A percentile compares a stretch with the other conserved stretches of the same genome.
Evolutionary conservation across 2,888 invertebrate species (phyloP).

Genomic region (Tupiocoris notatus): DNA sequence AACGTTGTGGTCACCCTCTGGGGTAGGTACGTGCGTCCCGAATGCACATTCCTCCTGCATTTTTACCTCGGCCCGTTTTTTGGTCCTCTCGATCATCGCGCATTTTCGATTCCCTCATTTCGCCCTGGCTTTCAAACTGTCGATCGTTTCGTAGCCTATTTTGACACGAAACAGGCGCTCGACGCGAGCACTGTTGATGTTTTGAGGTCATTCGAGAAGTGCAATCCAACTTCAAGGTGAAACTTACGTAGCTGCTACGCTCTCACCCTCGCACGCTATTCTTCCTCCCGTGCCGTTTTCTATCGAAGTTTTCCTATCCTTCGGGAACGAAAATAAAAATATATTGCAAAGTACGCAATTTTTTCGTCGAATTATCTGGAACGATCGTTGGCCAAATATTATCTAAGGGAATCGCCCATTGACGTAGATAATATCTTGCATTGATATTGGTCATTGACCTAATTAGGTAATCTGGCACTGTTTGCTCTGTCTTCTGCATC

Average conservation of each 20-base stretch:
- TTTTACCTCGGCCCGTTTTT: slow-evolving; percentile 22
- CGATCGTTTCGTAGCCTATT: background rate
- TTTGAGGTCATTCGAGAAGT: slow-evolving; percentile 40
- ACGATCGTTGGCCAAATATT: no score
- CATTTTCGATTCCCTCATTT: background rate
- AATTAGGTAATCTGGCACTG: slow-evolving; percentile 33
- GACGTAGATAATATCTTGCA: slow-evolving; percentile 26
- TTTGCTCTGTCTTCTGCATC: slow-evolving; percentile 4
- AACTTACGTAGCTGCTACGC: slow-evolving; percentile 16
- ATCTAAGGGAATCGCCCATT: background rate
- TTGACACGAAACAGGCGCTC: background rate
- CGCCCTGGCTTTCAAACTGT: background rate
- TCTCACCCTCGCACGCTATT: background rate
- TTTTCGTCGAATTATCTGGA: no score
- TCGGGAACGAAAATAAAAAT: no score
- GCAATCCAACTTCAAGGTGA: slow-evolving; percentile 45
- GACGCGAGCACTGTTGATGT: slow-evolving; percentile 23
- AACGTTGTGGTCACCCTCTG: slow-evolving; percentile 1
- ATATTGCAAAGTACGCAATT: no score
- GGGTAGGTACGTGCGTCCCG: slow-evolving; percentile 31
- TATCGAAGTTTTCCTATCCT: no score
- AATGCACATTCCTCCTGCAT: slow-evolving; percentile 40
- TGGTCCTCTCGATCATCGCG: background rate
- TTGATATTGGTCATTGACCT: slow-evolving; percentile 40
- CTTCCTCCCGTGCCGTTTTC: background rate